phyloP scores from a whole-genome alignment of 1,140 invertebrate genomes.

The Drosophila kepulauana region DNA sequence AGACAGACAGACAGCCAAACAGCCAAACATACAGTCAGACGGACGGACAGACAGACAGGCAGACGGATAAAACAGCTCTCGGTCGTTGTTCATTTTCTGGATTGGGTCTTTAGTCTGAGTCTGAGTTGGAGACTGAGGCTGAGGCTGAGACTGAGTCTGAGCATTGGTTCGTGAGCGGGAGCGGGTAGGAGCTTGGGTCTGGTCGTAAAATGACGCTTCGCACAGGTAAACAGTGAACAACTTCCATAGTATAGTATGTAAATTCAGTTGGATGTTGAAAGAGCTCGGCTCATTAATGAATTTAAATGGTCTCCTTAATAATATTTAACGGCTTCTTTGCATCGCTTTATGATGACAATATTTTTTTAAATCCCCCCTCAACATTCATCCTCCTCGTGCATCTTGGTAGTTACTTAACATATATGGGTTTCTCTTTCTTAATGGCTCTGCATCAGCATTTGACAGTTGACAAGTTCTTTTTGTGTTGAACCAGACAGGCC shows the following conservation, averaged over 20 bases:
- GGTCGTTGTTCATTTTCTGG: conserved; percentile 79
- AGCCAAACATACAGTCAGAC: conserved; percentile 14
- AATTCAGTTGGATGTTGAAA: conserved; percentile 50
- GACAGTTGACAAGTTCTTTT: conserved; percentile 82
- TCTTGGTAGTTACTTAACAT: conserved; percentile 40
- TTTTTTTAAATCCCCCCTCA: conserved; percentile 51
- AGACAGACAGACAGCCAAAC: conserved; percentile 19
- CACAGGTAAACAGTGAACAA: conserved; percentile 54
- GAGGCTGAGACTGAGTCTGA: background rate
- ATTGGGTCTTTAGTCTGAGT: conserved; percentile 7
- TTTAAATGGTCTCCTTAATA: conserved; percentile 85
- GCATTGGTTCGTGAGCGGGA: background rate
- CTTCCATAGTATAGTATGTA: conserved; percentile 58
- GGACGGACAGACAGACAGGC: conserved; percentile 16
- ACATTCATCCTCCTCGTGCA: background rate
- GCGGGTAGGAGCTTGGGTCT: background rate
- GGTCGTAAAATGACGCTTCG: conserved; percentile 47
- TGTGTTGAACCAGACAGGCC: conserved; percentile 42
- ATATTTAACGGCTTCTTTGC: conserved; percentile 85
- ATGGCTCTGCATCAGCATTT: conserved; percentile 77
- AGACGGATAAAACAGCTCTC: conserved; percentile 25
- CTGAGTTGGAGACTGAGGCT: background rate
- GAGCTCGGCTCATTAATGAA: conserved; percentile 83
- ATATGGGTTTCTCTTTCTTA: conserved; percentile 73
- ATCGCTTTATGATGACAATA: conserved; percentile 84